Evolutionary conservation across 2,797 vertebrate genomes (phyloP).

Genomic region (Phyllotis vaccarum): DNA sequence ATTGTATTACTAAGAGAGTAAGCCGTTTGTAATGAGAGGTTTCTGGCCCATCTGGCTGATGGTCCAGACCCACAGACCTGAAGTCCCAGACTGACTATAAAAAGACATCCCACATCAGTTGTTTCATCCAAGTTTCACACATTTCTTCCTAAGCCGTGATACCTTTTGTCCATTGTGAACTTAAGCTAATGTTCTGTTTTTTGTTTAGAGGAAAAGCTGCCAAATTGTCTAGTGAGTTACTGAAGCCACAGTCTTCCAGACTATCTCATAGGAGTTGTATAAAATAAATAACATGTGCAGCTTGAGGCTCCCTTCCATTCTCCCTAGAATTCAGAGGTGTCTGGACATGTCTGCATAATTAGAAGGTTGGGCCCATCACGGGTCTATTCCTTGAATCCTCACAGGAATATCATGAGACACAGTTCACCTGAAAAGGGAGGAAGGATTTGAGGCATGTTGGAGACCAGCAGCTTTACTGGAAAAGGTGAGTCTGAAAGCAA

Average conservation of each 20-base stretch:
- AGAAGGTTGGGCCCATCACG: not conserved
- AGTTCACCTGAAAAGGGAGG: not conserved
- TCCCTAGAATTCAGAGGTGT: slow-evolving; percentile 29
- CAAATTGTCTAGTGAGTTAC: not conserved
- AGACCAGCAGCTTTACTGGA: not conserved
- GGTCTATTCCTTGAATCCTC: slow-evolving; percentile 21
- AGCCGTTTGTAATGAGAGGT: too few species aligned
- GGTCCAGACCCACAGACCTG: too few species aligned
- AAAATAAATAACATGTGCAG: not conserved
- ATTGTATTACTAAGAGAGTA: not conserved
- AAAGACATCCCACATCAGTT: too few species aligned
- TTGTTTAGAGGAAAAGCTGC: not conserved
- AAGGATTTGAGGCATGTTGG: not conserved
- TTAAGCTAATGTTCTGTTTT: slow-evolving; percentile 64
- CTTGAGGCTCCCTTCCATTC: not conserved
- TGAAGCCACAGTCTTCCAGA: not conserved
- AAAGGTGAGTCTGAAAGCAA: not conserved
- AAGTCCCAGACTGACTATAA: too few species aligned
- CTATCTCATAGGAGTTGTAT: not conserved
- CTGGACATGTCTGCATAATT: slow-evolving; percentile 47
- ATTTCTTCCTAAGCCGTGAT: slow-evolving; percentile 23
- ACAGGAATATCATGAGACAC: not conserved
- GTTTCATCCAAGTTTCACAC: not conserved
- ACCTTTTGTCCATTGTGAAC: not conserved
- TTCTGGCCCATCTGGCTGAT: too few species aligned